These are phyloP conservation scores for Natator depressus DNA, from an alignment of 2,113 vertebrate genomes.

Conservation along the genomic window DNA sequence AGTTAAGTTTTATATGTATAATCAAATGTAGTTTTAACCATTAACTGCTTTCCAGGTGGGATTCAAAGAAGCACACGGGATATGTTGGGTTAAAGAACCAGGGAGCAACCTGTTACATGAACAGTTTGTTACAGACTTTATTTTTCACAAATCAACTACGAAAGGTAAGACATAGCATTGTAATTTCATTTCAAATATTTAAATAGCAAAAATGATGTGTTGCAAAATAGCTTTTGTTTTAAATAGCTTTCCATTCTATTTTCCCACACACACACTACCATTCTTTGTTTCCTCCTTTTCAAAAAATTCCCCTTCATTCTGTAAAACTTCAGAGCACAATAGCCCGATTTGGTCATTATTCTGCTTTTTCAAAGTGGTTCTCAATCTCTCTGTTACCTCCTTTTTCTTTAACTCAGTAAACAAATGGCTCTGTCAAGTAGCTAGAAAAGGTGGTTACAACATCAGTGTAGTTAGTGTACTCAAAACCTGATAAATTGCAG, in stretches of 20 bases:
- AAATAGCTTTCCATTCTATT: background rate
- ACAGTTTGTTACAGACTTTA: conserved; percentile 97
- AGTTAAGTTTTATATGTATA: background rate
- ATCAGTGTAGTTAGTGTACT: background rate
- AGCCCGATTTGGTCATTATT: background rate
- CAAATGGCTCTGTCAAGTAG: background rate
- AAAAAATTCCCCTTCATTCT: background rate
- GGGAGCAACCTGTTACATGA: conserved; percentile 99
- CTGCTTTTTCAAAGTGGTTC: background rate
- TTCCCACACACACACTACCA: background rate
- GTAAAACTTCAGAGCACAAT: background rate
- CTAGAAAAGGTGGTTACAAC: background rate
- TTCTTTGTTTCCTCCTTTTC: background rate
- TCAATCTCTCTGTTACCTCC: background rate
- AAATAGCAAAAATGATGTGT: background rate
- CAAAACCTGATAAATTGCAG: background rate
- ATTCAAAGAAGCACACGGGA: conserved; percentile 99
- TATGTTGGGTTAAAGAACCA: conserved; percentile 99
- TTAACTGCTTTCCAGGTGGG: conserved; percentile 85
- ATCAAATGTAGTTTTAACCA: conserved; percentile 17
- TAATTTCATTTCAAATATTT: background rate
- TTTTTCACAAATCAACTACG: conserved; percentile 99
- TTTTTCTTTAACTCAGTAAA: background rate
- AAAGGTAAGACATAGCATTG: conserved; percentile 80
- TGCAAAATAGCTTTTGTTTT: background rate